phyloP scores from a whole-genome alignment of 2,888 invertebrate genomes.

The Spilarctia lutea region DNA sequence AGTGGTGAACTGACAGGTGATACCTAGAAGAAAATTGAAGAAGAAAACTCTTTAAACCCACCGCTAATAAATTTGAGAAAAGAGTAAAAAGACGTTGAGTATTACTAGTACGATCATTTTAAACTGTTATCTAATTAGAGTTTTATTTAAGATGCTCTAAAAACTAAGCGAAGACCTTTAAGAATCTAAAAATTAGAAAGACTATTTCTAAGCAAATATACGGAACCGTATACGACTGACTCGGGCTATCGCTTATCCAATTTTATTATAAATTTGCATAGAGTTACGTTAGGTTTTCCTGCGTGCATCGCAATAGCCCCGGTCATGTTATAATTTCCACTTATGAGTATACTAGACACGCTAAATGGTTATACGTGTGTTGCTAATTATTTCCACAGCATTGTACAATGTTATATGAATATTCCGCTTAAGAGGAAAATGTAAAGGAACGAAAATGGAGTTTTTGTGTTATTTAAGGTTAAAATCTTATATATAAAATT shows the following conservation, averaged over 20 bases:
- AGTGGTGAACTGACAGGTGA: not conserved
- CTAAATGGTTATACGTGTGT: not conserved
- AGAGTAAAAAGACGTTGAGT: not conserved
- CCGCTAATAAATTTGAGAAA: too few species aligned
- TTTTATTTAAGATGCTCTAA: too few species aligned
- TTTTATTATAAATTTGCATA: not conserved
- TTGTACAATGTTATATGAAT: not conserved
- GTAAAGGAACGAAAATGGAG: too few species aligned
- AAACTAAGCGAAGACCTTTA: not conserved
- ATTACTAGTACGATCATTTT: too few species aligned
- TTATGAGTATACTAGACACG: not conserved
- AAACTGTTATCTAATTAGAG: too few species aligned
- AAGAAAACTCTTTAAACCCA: not conserved
- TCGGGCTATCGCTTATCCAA: too few species aligned
- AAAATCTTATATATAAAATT: too few species aligned
- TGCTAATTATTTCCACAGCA: not conserved
- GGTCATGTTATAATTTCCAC: not conserved
- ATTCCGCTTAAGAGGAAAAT: not conserved
- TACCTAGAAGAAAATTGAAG: not conserved
- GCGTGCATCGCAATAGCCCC: not conserved
- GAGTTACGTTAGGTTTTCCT: not conserved
- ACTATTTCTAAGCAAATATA: too few species aligned
- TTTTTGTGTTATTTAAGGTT: not conserved
- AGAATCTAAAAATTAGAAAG: too few species aligned
- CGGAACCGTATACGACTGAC: too few species aligned